A percentile compares a stretch with the other conserved stretches of the same genome.
These are phyloP conservation scores for Lonchura striata DNA, from an alignment of 2,113 vertebrate species.

Conservation along the genomic window DNA sequence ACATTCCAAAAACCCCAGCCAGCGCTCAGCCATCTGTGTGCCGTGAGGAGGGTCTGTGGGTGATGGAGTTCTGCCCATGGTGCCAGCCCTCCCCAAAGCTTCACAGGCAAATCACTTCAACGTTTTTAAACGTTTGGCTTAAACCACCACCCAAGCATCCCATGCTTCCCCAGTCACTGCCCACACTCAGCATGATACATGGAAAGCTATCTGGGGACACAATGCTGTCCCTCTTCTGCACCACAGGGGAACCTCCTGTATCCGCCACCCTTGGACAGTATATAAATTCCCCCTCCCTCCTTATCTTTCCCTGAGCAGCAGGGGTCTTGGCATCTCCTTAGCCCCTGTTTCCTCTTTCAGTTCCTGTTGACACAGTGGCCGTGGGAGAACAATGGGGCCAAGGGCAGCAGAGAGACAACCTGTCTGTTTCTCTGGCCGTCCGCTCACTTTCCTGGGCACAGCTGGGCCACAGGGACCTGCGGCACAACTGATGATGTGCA, in stretches of 20 bases:
- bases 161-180: background rate
- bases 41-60: background rate
- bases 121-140: background rate
- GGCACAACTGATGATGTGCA: accelerated
- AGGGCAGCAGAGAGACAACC: background rate
- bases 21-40: background rate
- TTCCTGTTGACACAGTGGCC: background rate
- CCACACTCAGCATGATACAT: background rate
- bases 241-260: background rate
- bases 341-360: background rate
- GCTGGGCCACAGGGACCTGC: accelerated
- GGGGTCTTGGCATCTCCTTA: slow-evolving; percentile 20
- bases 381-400: background rate
- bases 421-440: background rate
- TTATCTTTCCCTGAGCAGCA: background rate
- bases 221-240: background rate
- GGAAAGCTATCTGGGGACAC: background rate
- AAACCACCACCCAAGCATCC: background rate
- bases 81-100: background rate
- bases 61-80: background rate
- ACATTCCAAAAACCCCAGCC: background rate
- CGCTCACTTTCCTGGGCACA: background rate
- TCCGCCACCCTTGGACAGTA: background rate
- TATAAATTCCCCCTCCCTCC: background rate
- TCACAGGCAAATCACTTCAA: background rate